A percentile compares a stretch with the other conserved stretches of the same genome.
phyloP scores from a whole-genome alignment of 1,140 invertebrate species.

The Drosophila asahinai region DNA sequence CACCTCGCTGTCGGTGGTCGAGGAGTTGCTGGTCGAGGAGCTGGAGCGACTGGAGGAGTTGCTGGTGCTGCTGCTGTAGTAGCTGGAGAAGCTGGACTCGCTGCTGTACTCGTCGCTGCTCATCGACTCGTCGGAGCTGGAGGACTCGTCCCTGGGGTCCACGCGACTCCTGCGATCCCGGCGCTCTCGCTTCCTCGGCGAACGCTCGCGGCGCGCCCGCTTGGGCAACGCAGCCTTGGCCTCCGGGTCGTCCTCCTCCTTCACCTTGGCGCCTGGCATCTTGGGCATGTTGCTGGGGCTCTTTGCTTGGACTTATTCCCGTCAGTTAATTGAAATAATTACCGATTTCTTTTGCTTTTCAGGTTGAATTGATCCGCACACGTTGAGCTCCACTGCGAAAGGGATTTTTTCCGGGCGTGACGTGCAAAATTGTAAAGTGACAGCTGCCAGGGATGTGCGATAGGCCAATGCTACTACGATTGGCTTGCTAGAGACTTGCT shows the following conservation, averaged over 20 bases:
- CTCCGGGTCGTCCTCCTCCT: neutral
- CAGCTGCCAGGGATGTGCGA: neutral
- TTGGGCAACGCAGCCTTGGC: neutral
- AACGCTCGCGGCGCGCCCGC: constrained; percentile 2
- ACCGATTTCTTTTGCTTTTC: neutral
- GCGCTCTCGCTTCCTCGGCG: neutral
- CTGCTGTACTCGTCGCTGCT: constrained; percentile 9
- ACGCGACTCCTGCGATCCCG: neutral
- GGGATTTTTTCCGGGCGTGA: neutral
- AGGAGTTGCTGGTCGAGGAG: constrained; percentile 5
- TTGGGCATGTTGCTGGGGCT: neutral
- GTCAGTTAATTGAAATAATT: no score
- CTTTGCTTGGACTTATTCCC: no score
- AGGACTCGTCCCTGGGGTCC: neutral
- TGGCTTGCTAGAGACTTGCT: neutral
- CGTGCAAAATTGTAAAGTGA: neutral
- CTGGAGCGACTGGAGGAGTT: constrained; percentile 3
- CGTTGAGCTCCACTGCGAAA: neutral
- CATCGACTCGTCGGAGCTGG: neutral
- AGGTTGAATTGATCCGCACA: neutral
- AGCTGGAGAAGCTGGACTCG: constrained; percentile 1
- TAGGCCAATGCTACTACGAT: neutral
- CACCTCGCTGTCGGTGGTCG: constrained; percentile 4
- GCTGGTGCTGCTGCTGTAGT: neutral
- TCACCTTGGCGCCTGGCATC: neutral